Evolutionary conservation across 2,113 vertebrate species (phyloP), one percentile per base, ranked within the genome.

Genomic region (Colaptes auratus): DNA sequence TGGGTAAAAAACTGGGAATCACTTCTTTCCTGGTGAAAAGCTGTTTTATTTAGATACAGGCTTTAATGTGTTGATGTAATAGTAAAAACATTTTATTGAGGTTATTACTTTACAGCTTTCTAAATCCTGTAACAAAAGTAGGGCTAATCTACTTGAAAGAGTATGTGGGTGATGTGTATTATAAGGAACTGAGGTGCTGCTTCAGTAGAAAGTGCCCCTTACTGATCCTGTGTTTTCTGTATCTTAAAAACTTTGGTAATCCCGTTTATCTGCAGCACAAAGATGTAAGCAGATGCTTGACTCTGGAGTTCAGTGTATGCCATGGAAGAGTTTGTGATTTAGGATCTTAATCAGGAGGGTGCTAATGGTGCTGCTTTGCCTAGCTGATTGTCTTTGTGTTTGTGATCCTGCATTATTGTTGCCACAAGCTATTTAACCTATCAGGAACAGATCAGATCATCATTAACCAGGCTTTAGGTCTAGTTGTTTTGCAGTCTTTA

Each of bases 241-340:
- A 97, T 97, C 98, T 98, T 96, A 96, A 97, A 52, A 98, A 97
- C 96, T 96, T 91, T 92, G 96, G 95, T 97, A 97, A 96, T 96
- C 96, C 67, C 53, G 70, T 91, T 97, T 97, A 93, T 97, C 96
- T 97, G 88, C 92, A 91, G 78, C 77, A 96, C 94, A 90, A 82
- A 93, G 97, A 96, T 88, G 89, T 97, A 97, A 98, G 97, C 96
- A 97, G 97, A 97, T 96, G 96, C 42, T 44, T 44, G 42, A 44
- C n/a, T 97, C 93, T 97, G 95, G 92, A 97, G 94, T 95, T 97
- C 96, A 91, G 78, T 90, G 92, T 94, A 77, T 24, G 90, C 56
- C 95, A 92, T 64, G 59, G 96, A 97, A 90, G 97, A 97, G 98
- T 98, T 98, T 98, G 97, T 98, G 96, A 96, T 96, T 98, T 97